These are phyloP conservation scores for Chrysodeixis includens DNA, from an alignment of 2,888 invertebrate species.

Conservation along the genomic window DNA sequence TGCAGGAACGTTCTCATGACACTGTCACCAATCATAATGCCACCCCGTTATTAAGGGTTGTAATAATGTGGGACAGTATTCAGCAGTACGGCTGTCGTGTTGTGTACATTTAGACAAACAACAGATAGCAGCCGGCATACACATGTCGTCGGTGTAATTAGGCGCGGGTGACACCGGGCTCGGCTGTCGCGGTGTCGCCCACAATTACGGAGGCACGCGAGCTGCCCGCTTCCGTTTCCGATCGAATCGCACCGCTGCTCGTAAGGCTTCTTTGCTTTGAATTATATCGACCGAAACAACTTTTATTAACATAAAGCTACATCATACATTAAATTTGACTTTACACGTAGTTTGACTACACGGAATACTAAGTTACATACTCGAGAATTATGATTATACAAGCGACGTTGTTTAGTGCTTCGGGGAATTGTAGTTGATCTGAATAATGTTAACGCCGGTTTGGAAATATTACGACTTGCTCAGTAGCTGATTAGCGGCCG, in stretches of 20 bases:
- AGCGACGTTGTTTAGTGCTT: constrained; percentile 36
- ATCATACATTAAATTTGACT: constrained; percentile 24
- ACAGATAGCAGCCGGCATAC: constrained; percentile 66
- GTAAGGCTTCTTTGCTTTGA: constrained; percentile 75
- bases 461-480: constrained; percentile 47
- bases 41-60: constrained; percentile 22
- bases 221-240: constrained; percentile 82
- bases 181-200: constrained; percentile 75
- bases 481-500: constrained; percentile 49
- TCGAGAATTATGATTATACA: constrained; percentile 13
- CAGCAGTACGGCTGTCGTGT: constrained; percentile 14
- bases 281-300: constrained; percentile 38
- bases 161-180: constrained; percentile 61
- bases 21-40: constrained; percentile 24
- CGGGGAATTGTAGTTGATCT: constrained; percentile 36
- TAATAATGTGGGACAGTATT: constrained; percentile 9
- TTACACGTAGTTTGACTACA: constrained; percentile 35
- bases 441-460: constrained; percentile 44
- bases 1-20: constrained; percentile 52
- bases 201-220: constrained; percentile 83
- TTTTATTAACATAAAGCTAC: constrained; percentile 9
- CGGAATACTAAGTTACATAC: constrained; percentile 40
- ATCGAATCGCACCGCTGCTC: constrained; percentile 67
- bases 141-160: constrained; percentile 76
- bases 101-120: constrained; percentile 41